These are phyloP conservation scores for Campylomormyrus tamandua DNA, from an alignment of 2,113 vertebrate genomes.

Conservation along the genomic window DNA sequence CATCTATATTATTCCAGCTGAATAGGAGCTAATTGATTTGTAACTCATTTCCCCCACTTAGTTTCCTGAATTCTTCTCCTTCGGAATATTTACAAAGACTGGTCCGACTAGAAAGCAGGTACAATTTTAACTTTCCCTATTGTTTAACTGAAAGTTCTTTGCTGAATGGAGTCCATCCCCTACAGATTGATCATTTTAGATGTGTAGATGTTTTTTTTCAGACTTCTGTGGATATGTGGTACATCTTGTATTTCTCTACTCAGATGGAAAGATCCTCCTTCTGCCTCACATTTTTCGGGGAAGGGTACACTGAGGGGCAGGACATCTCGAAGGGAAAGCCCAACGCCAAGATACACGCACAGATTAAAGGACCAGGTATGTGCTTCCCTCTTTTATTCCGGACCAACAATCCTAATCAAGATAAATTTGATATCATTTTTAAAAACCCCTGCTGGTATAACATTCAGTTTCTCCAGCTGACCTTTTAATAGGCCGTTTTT, in stretches of 20 bases:
- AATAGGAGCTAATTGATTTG: not conserved
- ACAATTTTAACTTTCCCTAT: slow-evolving; percentile 20
- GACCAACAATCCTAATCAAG: not conserved
- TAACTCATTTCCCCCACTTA: slow-evolving; percentile 32
- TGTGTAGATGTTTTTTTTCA: not conserved
- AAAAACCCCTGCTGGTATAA: not conserved
- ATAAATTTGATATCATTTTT: not conserved
- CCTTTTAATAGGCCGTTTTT: not conserved
- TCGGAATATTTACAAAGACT: slow-evolving; percentile 73
- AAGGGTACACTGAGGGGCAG: slow-evolving; percentile 75
- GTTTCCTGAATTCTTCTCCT: slow-evolving; percentile 88
- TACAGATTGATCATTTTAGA: not conserved
- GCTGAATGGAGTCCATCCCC: not conserved
- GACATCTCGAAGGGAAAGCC: slow-evolving; percentile 70
- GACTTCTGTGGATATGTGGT: not conserved
- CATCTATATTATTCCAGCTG: not conserved
- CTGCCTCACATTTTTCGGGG: slow-evolving; percentile 78
- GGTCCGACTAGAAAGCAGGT: slow-evolving; percentile 94
- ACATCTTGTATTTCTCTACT: slow-evolving; percentile 9
- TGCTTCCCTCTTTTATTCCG: not conserved
- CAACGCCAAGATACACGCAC: slow-evolving; percentile 77
- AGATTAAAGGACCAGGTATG: slow-evolving; percentile 88
- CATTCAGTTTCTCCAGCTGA: not conserved
- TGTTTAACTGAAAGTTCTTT: not conserved
- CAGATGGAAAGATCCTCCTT: slow-evolving; percentile 85